Conservation (phyloP, 1,140 invertebrate genomes). For the Euschistus heros region DNA sequence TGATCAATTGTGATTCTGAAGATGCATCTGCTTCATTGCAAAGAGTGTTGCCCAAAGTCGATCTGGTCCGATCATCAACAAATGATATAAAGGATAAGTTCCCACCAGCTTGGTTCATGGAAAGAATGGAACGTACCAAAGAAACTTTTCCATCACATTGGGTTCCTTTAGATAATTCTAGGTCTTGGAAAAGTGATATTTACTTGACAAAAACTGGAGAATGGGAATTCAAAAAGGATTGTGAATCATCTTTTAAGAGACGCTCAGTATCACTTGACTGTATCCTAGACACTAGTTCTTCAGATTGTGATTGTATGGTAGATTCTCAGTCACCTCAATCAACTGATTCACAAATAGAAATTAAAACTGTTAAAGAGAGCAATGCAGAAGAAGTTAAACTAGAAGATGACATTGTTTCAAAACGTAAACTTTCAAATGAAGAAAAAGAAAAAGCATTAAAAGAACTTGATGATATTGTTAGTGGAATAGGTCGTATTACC, state of each 20-base stretch:
- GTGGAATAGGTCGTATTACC: constrained; percentile 19
- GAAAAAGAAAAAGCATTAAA: constrained; percentile 42
- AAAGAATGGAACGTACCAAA: constrained; percentile 18
- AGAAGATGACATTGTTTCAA: constrained; percentile 7
- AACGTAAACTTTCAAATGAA: constrained; percentile 34
- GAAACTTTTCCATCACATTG: constrained; percentile 18
- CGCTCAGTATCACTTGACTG: constrained; percentile 20
- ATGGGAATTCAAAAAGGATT: constrained; percentile 24
- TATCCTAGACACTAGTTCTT: constrained; percentile 26
- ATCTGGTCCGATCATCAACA: constrained; percentile 9
- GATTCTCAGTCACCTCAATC: constrained; percentile 15
- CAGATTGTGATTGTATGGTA: constrained; percentile 25
- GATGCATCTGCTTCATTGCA: constrained; percentile 28
- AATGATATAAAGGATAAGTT: background rate
- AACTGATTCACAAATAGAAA: constrained; percentile 3
- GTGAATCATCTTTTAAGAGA: constrained; percentile 16
- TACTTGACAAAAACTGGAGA: constrained; percentile 26
- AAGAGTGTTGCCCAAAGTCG: constrained; percentile 1
- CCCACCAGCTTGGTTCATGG: constrained; percentile 19
- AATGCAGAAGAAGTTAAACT: background rate
- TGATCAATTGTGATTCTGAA: constrained; percentile 31
- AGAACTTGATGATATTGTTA: constrained; percentile 40
- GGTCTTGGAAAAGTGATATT: constrained; percentile 29
- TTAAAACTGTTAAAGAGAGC: background rate
- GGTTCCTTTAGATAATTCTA: constrained; percentile 26